These are phyloP conservation scores for Dicaeum eximium DNA, from an alignment of 2,113 vertebrate genomes.

Conservation along the genomic window DNA sequence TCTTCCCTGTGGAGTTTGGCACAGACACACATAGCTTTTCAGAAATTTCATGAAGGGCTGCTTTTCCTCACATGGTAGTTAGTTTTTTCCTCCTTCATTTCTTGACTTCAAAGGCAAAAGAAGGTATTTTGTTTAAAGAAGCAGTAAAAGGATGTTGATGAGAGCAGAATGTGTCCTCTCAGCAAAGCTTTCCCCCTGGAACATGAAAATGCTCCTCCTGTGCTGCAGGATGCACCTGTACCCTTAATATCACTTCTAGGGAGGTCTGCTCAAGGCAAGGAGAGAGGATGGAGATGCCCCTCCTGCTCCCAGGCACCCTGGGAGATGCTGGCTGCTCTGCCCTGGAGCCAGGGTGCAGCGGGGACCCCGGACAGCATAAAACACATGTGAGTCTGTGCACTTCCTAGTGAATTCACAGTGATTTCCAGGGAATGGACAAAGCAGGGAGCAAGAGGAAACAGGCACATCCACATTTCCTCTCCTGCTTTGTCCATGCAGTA, in stretches of 20 bases:
- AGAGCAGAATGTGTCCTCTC: background rate
- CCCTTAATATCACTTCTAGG: background rate
- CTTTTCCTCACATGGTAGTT: background rate
- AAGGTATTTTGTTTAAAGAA: background rate
- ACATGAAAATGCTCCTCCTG: background rate
- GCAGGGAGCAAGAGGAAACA: background rate
- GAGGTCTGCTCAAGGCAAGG: background rate
- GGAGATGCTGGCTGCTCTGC: background rate
- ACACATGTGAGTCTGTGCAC: accelerated
- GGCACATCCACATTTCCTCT: slow-evolving; percentile 6
- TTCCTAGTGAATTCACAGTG: background rate
- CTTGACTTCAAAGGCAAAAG: background rate
- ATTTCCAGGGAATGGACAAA: background rate
- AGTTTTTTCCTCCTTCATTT: background rate
- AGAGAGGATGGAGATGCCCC: background rate
- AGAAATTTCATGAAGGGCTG: background rate
- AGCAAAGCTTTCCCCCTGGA: background rate
- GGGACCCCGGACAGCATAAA: accelerated
- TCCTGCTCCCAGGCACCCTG: background rate
- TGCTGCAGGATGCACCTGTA: background rate
- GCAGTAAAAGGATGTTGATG: background rate
- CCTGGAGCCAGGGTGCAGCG: background rate
- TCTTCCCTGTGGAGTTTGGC: background rate
- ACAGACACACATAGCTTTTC: background rate
- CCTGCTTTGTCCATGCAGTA: background rate